Evolutionary conservation across 2,113 vertebrate genomes (phyloP).

Genomic region (Neotoma lepida): DNA sequence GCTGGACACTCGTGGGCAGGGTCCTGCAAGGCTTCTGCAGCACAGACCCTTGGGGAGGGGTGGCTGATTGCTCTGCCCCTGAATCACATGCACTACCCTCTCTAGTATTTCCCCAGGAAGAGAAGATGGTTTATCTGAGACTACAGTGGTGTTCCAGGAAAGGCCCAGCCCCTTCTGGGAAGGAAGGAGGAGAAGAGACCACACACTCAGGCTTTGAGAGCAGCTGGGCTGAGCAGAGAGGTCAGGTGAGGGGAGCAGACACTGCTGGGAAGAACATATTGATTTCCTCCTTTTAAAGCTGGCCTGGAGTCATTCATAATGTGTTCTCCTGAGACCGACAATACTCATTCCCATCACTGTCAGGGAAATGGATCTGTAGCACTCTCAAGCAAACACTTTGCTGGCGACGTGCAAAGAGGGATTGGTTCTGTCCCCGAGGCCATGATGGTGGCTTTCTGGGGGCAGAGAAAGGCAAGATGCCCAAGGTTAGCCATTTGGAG

Average conservation of each 20-base stretch:
- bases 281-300: conserved; percentile 72
- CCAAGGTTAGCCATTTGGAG: not conserved
- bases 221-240: conserved; percentile 51
- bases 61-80: too few relatives aligned
- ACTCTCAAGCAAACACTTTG: not conserved
- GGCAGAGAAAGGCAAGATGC: not conserved
- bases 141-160: not conserved
- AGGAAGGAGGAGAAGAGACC: conserved; percentile 56
- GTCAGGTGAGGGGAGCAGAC: conserved; percentile 60
- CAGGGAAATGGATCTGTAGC: conserved; percentile 63
- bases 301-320: conserved; percentile 68
- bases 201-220: not conserved
- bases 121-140: not conserved
- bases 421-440: not conserved
- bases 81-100: not conserved
- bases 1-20: not conserved
- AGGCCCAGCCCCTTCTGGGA: conserved; percentile 58
- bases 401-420: not conserved
- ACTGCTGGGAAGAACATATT: conserved; percentile 68
- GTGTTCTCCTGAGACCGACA: not conserved
- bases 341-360: conserved; percentile 57
- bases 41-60: not conserved
- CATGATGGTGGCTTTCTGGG: not conserved
- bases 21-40: not conserved
- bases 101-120: not conserved